Evolutionary conservation across 1,140 invertebrate genomes (phyloP), one percentile per base, ranked within the genome.

Genomic region (Zaprionus ghesquierei): DNA sequence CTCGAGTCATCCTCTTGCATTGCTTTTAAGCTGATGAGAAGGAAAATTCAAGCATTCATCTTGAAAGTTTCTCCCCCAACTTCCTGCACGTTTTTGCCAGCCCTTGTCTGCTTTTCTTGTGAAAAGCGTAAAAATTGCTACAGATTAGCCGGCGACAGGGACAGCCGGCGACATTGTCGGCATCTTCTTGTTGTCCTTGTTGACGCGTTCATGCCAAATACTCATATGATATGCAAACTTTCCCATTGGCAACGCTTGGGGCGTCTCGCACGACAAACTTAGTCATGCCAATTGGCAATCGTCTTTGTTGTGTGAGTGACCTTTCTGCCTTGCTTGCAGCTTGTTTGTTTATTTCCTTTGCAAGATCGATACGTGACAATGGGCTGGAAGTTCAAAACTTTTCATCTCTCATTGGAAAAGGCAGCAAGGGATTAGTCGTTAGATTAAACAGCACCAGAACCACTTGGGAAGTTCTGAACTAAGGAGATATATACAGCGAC

Each of bases 1-100:
- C 38, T 64, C 68, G 53, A n/a, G n/a, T 63, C 62, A 66, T 62
- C 49, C 60, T 54, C 23, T 35, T 20, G 60, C 64, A 33, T 44
- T 63, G 81, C 77, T 74, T 70, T 85, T 86, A 80, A 86, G 78
- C 81, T 86, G 78, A 78, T 85, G 81, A 78, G 87, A 81, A 69
- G 81, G 69, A 58, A 75, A 78, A 81, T 62, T 68, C 78, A 54
- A 73, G 69, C 69, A 73, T 65, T 75, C 63, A 78, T 46, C 76
- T 44, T 64, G 46, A 59, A 75, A 56, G 59, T 62, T 68, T 64
- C 59, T 50, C 58, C 9, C 12, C 15, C n/a, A 15, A 4, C 6
- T 3, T 18, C 25, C 4, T 27, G 0, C 33, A n/a, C 12, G 9
- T 3, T 33, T 20, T 10, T 29, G 12, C 33, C 10, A 35, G 33